Evolutionary conservation across 2,113 vertebrate genomes (phyloP), one percentile per base, ranked within the genome.

Genomic region (Cynoglossus semilaevis): DNA sequence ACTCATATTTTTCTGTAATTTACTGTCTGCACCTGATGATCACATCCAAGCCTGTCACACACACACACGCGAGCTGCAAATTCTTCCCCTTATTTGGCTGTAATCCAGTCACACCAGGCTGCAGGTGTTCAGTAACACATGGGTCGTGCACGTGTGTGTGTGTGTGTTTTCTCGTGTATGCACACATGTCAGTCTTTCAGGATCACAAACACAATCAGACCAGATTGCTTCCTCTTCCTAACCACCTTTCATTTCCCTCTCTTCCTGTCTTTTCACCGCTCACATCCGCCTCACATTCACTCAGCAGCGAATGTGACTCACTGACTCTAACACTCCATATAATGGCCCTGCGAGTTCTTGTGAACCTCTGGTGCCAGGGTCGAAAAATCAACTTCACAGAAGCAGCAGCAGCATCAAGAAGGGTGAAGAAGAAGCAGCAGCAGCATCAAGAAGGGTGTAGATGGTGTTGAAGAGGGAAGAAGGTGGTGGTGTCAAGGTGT

Each of bases 231-330:
- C 50, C 44, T 51, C n/a, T 47, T 53, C 48, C 8, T 22, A 5
- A 11, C 34, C 8, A 15, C 12, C 22, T 40, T 43, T 17, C 3
- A 12, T 47, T 46, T 51, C 41, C 44, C 17, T 22, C 17, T 16
- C 55, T 9, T 7, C 47, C 51, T 22, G 53, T 16, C 14, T 35
- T 42, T 10, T 48, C 54, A 8, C 36, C 44, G n/a, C n/a, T 57
- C 37, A 16, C 45, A 22, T 37, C 41, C 10, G 45, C 12, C 15
- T 8, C 51, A 12, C 11, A 5, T 41, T 41, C 37, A 10, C 37
- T 38, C 38, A 1, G 38, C 38, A 41, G 38, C 42, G 61, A 80
- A 65, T 69, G 43, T 87, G 87, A 87, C 63, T 86, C 87, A 84
- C 44, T 29, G 63, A 45, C 65, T 79, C 63, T 85, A 79, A 75